Evolutionary conservation across 2,113 vertebrate species (phyloP).

Genomic region (Carlito syrichta): DNA sequence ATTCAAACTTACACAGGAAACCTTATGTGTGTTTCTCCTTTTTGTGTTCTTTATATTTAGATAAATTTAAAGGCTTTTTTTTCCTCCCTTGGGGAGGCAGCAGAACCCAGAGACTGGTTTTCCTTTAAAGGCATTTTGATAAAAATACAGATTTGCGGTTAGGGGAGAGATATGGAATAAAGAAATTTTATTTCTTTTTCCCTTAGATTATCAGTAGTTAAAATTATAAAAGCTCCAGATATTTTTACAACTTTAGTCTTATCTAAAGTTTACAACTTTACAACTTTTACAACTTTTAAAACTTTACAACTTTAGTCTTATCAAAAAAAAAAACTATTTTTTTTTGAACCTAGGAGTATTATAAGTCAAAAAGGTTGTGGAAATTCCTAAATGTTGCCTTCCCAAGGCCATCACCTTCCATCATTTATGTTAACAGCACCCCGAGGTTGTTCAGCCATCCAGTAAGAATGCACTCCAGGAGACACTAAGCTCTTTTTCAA

Average conservation of each 20-base stretch:
- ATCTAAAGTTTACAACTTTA: no score
- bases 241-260: constrained; percentile 33
- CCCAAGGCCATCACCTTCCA: neutral
- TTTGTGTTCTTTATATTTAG: neutral
- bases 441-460: neutral
- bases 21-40: neutral
- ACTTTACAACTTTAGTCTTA: no score
- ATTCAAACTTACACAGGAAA: neutral
- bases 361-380: neutral
- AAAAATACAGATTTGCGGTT: neutral
- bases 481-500: neutral
- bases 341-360: neutral
- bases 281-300: no score
- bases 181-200: neutral
- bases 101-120: neutral
- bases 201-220: neutral
- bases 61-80: neutral
- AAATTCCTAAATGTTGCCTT: neutral
- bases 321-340: no score
- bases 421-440: neutral
- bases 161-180: neutral
- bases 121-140: neutral
- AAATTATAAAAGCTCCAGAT: neutral
- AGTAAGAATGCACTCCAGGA: neutral
- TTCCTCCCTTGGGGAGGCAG: neutral